phyloP scores from a whole-genome alignment of 2,888 invertebrate species.

The Hyposoter didymator region DNA sequence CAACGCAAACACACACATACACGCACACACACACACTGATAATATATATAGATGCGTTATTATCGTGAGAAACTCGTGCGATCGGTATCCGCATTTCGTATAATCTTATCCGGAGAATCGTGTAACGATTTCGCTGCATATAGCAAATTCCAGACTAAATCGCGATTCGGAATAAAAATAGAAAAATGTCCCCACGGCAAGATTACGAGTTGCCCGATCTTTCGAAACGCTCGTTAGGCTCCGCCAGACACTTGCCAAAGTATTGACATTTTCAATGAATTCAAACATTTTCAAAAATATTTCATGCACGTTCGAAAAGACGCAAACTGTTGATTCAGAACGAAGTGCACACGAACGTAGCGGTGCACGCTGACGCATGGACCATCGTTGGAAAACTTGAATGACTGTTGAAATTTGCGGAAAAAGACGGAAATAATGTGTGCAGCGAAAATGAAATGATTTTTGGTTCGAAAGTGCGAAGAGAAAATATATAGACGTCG shows the following conservation, averaged over 20 bases:
- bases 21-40: slow-evolving; percentile 8
- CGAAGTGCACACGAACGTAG: too few relatives aligned
- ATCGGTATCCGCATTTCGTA: slow-evolving; percentile 54
- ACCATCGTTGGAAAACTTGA: too few relatives aligned
- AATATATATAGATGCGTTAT: slow-evolving; percentile 13
- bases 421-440: neutral
- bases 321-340: too few relatives aligned
- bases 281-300: neutral
- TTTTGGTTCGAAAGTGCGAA: too few relatives aligned
- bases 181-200: neutral
- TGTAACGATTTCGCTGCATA: slow-evolving; percentile 27
- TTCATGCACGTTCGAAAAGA: neutral
- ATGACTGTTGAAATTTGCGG: too few relatives aligned
- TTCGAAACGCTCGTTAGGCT: neutral
- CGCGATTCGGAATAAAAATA: neutral
- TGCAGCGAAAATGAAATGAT: neutral
- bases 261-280: neutral
- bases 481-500: neutral
- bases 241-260: neutral
- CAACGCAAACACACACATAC: slow-evolving; percentile 7
- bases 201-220: neutral
- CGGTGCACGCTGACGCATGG: too few relatives aligned
- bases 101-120: slow-evolving; percentile 53
- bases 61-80: slow-evolving; percentile 53
- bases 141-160: slow-evolving; percentile 20